Conservation (phyloP, 2,113 vertebrate genomes). For the Calypte anna region DNA sequence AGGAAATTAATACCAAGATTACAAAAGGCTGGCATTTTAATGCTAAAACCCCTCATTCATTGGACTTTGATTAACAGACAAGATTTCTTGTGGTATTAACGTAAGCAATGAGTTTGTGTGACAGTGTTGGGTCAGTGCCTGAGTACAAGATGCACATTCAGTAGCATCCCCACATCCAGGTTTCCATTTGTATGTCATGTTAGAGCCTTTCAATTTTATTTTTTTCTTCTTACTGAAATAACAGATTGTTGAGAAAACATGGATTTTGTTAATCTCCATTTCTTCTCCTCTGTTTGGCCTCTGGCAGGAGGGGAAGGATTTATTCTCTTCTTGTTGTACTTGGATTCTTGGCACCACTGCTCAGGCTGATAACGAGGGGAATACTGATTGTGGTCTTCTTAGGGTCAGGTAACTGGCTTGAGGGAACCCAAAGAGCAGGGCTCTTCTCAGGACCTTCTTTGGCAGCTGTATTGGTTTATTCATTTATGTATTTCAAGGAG, state of each 20-base stretch:
- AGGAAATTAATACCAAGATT: slow-evolving; percentile 8
- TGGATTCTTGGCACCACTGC: not conserved
- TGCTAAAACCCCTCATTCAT: not conserved
- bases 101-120: not conserved
- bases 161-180: not conserved
- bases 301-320: not conserved
- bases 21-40: slow-evolving; percentile 30
- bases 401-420: not conserved
- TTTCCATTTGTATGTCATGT: not conserved
- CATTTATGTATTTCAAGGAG: not conserved
- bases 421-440: not conserved
- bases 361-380: not conserved
- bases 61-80: slow-evolving; percentile 18
- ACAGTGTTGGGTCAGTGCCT: not conserved
- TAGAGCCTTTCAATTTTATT: not conserved
- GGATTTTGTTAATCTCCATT: not conserved
- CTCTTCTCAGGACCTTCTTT: not conserved
- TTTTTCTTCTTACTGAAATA: not conserved
- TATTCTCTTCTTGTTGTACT: not conserved
- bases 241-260: not conserved
- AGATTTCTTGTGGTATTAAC: not conserved
- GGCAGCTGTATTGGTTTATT: not conserved
- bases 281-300: not conserved
- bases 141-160: not conserved
- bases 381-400: not conserved